Base-by-base conservation (phyloP, 2,113 vertebrate genomes). In the Tenebrosternarchus preto region DNA sequence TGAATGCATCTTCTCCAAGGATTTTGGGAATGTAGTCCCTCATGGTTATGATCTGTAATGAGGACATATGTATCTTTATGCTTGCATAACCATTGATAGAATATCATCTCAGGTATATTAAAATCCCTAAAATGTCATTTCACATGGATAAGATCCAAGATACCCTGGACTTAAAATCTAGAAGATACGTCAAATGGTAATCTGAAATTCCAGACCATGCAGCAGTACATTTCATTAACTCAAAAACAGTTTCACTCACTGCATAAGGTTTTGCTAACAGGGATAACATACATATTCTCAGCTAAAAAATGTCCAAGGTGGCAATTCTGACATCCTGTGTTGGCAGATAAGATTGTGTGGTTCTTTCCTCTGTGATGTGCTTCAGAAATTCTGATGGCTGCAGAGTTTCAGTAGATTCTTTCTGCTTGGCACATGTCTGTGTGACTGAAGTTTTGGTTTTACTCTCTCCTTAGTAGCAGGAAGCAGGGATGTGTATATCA, bases 21-120 rank as follows among this genome's bases (percentile, higher is more conserved):
- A 99, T 95, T 88, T 94, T 97, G 17, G 97, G 96, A 85, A 97
- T 22, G 6, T 99, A 98, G 84, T 98, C 97, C 88, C 95, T 93
- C 88, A 96, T 86, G 53, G 95, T 98, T 87, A 99, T 93, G 64
- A 98, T 93, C 98, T 99, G 82, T 1, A 84, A 84, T 33, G 86
- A 74, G 67, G 73, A 83, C 11, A 75, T 63, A 85, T 67, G 25
- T 29, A 29, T 15, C 4, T 16, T 27, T 63, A 63, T 17, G 25
- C 9, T 63, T 63, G 16, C 39, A 55, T 16, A 70, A 46, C 11
- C 27, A 66, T 80, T 50, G 9, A 76, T 76, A 50, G 12, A 15
- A 12, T 50, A 50, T 64, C 9, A 76, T 61, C 56, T 15, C 29
- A 59, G 71, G 29, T 74, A 24, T 50, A 50, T 50, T 50, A 50